phyloP scores from a whole-genome alignment of 2,113 vertebrate species.

The Boulengeromyrus knoepffleri region DNA sequence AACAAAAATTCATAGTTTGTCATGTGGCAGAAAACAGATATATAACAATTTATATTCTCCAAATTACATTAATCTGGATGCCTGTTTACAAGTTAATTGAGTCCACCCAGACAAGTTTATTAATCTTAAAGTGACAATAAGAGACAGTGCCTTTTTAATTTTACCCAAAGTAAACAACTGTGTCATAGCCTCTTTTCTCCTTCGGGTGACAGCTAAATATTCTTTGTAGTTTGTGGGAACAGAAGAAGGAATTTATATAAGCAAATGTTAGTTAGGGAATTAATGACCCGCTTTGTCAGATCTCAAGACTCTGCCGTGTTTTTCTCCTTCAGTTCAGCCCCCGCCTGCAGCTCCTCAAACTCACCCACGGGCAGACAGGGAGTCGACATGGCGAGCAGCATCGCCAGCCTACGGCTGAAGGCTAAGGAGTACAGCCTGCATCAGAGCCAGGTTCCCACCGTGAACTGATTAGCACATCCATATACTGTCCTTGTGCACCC shows the following conservation, averaged over 20 bases:
- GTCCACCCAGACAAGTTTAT: background rate
- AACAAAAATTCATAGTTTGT: background rate
- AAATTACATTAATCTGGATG: background rate
- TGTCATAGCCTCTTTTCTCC: background rate
- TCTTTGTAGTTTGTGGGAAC: slow-evolving; percentile 2
- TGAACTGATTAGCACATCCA: slow-evolving; percentile 58
- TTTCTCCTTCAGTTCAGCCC: slow-evolving; percentile 51
- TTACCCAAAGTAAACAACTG: background rate
- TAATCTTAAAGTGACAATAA: background rate
- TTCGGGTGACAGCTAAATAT: background rate
- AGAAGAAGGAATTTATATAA: background rate
- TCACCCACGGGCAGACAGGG: slow-evolving; percentile 52
- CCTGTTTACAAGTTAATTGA: background rate
- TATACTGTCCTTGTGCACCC: too few relatives aligned
- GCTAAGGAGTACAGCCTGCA: slow-evolving; percentile 80
- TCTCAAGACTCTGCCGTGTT: background rate
- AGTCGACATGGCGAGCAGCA: slow-evolving; percentile 75
- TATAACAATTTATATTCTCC: background rate
- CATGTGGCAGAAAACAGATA: background rate
- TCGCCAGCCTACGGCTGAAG: slow-evolving; percentile 74
- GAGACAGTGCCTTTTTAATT: slow-evolving; percentile 1
- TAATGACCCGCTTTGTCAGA: background rate
- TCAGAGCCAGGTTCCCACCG: slow-evolving; percentile 67
- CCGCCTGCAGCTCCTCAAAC: slow-evolving; percentile 62
- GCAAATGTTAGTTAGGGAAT: background rate